These are phyloP conservation scores for Hybognathus amarus DNA, from an alignment of 2,797 vertebrate genomes.

Conservation along the genomic window DNA sequence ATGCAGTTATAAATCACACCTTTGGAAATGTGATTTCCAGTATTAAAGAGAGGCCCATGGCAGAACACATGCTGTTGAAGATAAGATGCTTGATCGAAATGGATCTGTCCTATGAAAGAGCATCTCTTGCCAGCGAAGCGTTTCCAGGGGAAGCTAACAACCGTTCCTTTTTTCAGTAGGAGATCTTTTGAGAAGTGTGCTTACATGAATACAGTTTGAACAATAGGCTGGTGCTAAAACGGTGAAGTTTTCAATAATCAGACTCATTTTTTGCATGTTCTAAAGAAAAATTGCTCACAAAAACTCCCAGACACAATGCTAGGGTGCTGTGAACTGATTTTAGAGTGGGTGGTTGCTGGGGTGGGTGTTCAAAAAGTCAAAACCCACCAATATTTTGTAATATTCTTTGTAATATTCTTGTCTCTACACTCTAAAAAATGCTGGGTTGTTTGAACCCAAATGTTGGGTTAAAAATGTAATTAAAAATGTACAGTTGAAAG, in stretches of 20 bases:
- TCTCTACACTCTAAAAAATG: too few relatives aligned
- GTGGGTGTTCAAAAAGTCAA: not conserved
- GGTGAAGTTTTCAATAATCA: not conserved
- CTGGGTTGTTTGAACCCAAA: too few relatives aligned
- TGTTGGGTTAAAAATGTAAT: too few relatives aligned
- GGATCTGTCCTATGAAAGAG: constrained; percentile 24
- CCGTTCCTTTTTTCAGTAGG: not conserved
- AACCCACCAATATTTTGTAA: not conserved
- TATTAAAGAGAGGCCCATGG: not conserved
- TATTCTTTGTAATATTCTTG: not conserved
- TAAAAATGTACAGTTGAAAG: too few relatives aligned
- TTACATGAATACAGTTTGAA: not conserved
- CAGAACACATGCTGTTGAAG: constrained; percentile 30
- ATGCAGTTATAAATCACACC: not conserved
- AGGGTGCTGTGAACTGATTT: not conserved
- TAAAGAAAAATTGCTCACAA: not conserved
- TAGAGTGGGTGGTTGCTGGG: not conserved
- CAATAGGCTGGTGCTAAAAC: not conserved
- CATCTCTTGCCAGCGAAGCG: not conserved
- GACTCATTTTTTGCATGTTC: not conserved
- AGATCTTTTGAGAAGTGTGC: constrained; percentile 1
- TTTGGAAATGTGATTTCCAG: not conserved
- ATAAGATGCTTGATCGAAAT: constrained; percentile 17
- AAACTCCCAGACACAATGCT: not conserved
- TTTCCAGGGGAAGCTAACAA: constrained; percentile 8